Percentiles rank a stretch among this genome's conserved stretches.
These are phyloP conservation scores for Perdix hodgsoniae DNA, from an alignment of 2,797 vertebrate genomes.

Conservation along the genomic window DNA sequence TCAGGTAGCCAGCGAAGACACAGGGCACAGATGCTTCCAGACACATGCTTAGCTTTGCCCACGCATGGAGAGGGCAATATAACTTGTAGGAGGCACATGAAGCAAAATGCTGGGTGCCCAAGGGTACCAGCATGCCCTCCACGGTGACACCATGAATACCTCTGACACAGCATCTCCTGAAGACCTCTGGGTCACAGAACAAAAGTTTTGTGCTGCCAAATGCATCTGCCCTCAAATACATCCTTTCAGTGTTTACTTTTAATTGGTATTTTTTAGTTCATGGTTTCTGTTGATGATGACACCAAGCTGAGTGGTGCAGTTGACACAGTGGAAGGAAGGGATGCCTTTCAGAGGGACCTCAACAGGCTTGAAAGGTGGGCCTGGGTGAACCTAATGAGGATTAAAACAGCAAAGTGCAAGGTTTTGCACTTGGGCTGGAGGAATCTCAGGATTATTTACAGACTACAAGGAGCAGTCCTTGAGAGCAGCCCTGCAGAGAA, in stretches of 20 bases:
- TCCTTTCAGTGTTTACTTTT: background rate
- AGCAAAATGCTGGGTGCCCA: background rate
- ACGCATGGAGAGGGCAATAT: background rate
- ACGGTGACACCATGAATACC: background rate
- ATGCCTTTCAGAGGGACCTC: too few species aligned
- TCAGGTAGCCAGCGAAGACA: background rate
- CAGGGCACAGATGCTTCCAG: background rate
- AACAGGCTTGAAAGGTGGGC: too few species aligned
- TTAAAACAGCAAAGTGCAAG: too few species aligned
- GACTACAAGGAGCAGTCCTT: too few species aligned
- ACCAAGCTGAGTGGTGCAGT: too few species aligned
- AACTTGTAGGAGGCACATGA: background rate
- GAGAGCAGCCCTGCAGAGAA: too few species aligned
- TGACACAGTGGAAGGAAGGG: too few species aligned
- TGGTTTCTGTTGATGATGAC: background rate
- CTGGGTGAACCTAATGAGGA: too few species aligned
- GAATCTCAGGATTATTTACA: too few species aligned
- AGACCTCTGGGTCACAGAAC: background rate
- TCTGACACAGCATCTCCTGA: background rate
- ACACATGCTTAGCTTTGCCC: background rate
- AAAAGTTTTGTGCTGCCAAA: background rate
- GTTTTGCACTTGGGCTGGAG: too few species aligned
- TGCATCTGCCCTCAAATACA: background rate
- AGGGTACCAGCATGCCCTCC: accelerated
- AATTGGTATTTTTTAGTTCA: background rate